Evolutionary conservation across 2,888 invertebrate species (phyloP).

Genomic region (Scaptomyza polygonia): DNA sequence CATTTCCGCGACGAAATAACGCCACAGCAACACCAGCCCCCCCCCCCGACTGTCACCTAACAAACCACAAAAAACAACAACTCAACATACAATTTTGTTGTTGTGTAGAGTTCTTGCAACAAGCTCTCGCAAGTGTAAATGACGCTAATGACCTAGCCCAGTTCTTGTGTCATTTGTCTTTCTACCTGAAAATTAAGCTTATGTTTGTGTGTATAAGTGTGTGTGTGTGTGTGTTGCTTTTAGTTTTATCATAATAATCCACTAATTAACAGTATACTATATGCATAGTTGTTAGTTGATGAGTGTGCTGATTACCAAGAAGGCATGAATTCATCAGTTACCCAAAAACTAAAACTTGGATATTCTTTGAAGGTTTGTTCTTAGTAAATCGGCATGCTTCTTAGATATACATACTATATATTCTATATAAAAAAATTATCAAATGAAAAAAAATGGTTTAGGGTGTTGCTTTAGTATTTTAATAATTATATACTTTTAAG

Average conservation of each 20-base stretch:
- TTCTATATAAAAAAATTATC: too few species aligned
- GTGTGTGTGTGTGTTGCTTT: conserved; percentile 32
- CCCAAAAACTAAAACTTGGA: neutral
- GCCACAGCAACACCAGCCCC: conserved; percentile 11
- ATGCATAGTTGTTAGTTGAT: neutral
- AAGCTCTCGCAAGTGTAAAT: conserved; percentile 75
- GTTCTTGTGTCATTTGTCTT: conserved; percentile 72
- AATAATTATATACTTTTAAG: too few species aligned
- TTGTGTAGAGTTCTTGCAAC: conserved; percentile 32
- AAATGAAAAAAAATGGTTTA: too few species aligned
- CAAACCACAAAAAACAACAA: conserved; percentile 4
- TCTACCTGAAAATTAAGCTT: conserved; percentile 6
- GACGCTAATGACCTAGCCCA: conserved; percentile 78
- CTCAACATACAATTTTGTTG: conserved; percentile 1
- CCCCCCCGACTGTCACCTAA: neutral
- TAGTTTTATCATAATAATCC: conserved; percentile 59
- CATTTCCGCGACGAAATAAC: conserved; percentile 70
- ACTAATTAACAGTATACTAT: conserved; percentile 50
- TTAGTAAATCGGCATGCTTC: too few species aligned
- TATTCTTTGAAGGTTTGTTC: too few species aligned
- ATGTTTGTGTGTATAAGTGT: conserved; percentile 12
- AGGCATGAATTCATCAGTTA: neutral
- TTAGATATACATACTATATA: too few species aligned
- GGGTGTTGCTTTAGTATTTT: too few species aligned
- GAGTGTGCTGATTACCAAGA: neutral